These are phyloP conservation scores for Threskiornis aethiopicus DNA, from an alignment of 2,797 vertebrate genomes.

Conservation along the genomic window DNA sequence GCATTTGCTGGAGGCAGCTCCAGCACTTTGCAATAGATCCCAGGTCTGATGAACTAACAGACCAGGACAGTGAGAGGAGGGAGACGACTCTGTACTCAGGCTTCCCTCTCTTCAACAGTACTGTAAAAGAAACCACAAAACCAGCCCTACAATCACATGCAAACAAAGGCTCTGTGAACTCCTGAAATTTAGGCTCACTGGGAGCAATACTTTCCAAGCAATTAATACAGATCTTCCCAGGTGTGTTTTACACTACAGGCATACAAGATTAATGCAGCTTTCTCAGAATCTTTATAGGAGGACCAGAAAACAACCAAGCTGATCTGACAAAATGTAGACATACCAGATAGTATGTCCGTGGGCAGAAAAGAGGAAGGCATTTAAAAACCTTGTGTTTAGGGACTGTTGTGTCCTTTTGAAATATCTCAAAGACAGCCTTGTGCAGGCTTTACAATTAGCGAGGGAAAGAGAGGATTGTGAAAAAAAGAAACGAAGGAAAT, in stretches of 20 bases:
- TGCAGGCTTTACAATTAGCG: neutral
- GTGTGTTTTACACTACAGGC: neutral
- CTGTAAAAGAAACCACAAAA: neutral
- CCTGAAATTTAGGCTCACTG: neutral
- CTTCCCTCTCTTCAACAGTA: neutral
- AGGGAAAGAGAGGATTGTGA: neutral
- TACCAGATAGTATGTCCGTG: neutral
- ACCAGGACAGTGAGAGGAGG: neutral
- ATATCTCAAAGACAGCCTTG: constrained; percentile 49
- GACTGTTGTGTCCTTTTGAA: neutral
- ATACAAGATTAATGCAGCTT: neutral
- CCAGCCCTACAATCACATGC: neutral
- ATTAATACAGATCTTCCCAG: neutral
- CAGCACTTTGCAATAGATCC: neutral
- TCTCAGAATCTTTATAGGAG: neutral
- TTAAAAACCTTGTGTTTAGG: neutral
- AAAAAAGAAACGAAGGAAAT: neutral
- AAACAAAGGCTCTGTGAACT: neutral
- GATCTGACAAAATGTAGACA: neutral
- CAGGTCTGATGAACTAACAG: neutral
- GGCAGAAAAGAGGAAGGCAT: neutral
- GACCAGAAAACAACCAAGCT: neutral
- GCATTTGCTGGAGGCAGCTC: neutral
- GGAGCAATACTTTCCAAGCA: neutral
- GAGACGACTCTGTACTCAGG: neutral